Evolutionary conservation across 1,140 invertebrate species (phyloP), one percentile per base, ranked within the genome.

Genomic region (Papilio glaucus): DNA sequence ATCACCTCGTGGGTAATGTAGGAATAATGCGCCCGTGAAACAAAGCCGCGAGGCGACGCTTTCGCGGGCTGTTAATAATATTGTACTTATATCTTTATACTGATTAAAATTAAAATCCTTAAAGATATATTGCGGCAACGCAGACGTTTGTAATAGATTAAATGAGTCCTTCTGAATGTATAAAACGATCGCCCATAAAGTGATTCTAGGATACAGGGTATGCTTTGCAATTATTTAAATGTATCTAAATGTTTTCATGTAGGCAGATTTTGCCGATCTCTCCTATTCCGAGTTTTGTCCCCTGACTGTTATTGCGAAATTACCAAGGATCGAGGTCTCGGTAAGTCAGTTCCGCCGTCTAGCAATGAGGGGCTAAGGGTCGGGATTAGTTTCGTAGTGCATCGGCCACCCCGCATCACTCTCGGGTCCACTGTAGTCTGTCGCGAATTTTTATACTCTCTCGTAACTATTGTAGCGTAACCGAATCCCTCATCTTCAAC

Each of bases 131-230:
- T 86, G 87, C 87, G 85, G 82, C 79, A 81, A 88, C 84, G 85
- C 87, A 85, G 82, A 85, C 79, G 78, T 90, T 88, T 85, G 78
- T 89, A 89, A 90, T 91, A 90, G 85, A 88, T 84, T 87, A 89
- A 91, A 81, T 83, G 82, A 85, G 84, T 87, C 89, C 89, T 87
- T 88, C 90, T 86, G 89, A 91, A 90, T 90, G 85, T 88, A 89
- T 83, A 91, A 89, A 89, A 92, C 91, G 88, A 94, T 94, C 91
- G 93, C 94, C 93, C 94, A 93, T 93, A 93, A 95, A 94, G 94
- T 95, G 94, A 95, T 94, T 94, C 94, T 95, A 95, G 94, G 94
- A 95, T 95, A 95, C 95, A 95, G 95, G 95, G 95, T 95, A 95
- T 95, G 95, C 95, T 95, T 95, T 95, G 94, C 94, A 95, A 95